phyloP scores from a whole-genome alignment of 2,797 vertebrate species.

The Triplophysa bombifrons region DNA sequence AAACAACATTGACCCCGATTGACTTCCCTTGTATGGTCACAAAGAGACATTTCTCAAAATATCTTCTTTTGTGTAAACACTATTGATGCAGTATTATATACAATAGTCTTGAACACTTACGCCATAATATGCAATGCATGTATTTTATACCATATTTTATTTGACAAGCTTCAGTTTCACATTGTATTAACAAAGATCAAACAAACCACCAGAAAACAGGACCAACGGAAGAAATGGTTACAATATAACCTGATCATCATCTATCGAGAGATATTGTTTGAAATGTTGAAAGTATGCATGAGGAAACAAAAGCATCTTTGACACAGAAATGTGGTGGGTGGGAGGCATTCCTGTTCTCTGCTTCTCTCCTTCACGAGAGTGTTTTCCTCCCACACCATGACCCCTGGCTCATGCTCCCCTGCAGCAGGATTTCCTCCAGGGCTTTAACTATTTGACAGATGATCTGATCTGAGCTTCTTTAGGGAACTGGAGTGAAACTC shows the following conservation, averaged over 20 bases:
- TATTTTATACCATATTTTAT: neutral
- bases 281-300: slow-evolving; percentile 59
- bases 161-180: too few relatives aligned
- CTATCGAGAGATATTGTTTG: slow-evolving; percentile 12
- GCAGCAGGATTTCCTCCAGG: slow-evolving; percentile 63
- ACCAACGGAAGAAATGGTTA: slow-evolving; percentile 42
- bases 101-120: neutral
- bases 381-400: slow-evolving; percentile 50
- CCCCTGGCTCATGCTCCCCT: slow-evolving; percentile 19
- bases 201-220: slow-evolving; percentile 14
- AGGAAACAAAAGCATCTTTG: slow-evolving; percentile 45
- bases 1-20: too few relatives aligned
- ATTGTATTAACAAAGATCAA: too few relatives aligned
- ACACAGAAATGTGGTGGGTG: slow-evolving; percentile 43
- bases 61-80: too few relatives aligned
- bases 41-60: too few relatives aligned
- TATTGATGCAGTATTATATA: neutral
- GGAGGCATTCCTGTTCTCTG: slow-evolving; percentile 48
- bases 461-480: slow-evolving; percentile 29
- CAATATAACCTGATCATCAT: slow-evolving; percentile 31
- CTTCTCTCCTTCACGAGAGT: slow-evolving; percentile 26
- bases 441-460: slow-evolving; percentile 41
- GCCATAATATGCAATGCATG: neutral
- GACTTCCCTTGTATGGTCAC: too few relatives aligned
- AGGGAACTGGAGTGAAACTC: neutral